Base-by-base conservation (phyloP, 1,140 invertebrate species). In the Brachionus plicatilis region DNA sequence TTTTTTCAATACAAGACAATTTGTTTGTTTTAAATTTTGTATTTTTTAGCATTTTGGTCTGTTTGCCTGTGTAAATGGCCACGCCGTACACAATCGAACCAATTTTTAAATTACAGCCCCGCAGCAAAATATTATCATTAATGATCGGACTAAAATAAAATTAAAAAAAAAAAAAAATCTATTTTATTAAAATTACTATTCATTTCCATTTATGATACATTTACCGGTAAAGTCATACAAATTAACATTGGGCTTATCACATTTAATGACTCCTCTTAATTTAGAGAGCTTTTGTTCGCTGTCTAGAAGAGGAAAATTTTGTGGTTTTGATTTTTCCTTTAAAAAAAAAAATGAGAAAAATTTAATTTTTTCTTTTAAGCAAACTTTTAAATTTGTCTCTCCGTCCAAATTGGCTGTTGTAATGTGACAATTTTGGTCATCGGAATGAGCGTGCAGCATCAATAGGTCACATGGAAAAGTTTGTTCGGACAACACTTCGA, bases 321-420 rank as follows among this genome's bases (percentile, higher is more conserved):
- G 27, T 29, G 45, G 78, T 85, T 84, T 88, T 87, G 90, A 98
- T 96, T 56, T 92, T 50, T 29, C 17, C 68, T 60, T 60, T 27
- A 1, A 24, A n/a, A 56, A 56, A 7, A 17, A 20, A 20, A 20
- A 56, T 24, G 24, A n/a, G 17, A 8, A 1, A 50, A 14, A 14
- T 17, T 56, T 56, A 24, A 56, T n/a, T 56, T 17, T 8, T 5
- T 33, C 24, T 33, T 4, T 33, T 3, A 33, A 33, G 3, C 29
- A 33, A 33, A 33, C 95, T 92, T 99, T 99, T 50, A 99, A 91
- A 91, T 99, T 99, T 4, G 97, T 99, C 91, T 99, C 98, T 2
- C 98, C 98, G 91, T 99, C 98, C 86, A 99, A 91, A 91, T 99
- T 99, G 24, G 97, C 95, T 14, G 98, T 99, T 91, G 99, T 97